phyloP scores from a whole-genome alignment of 2,797 vertebrate genomes.

The Tiaroga cobitis region DNA sequence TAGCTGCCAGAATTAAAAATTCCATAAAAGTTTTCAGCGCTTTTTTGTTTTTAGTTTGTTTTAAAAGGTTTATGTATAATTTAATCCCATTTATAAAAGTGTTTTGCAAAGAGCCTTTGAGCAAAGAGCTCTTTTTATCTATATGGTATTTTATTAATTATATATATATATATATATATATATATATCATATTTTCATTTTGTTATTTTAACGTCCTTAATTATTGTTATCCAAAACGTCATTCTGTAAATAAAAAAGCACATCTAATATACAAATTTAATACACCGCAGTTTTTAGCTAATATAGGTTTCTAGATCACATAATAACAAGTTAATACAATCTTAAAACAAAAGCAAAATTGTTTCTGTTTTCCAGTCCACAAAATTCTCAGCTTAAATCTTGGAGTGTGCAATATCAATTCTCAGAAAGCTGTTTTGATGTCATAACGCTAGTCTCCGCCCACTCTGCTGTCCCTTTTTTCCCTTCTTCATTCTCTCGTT shows the following conservation, averaged over 20 bases:
- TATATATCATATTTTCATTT: neutral
- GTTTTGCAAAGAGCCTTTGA: no score
- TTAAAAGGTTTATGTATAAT: no score
- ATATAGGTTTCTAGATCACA: neutral
- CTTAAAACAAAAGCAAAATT: neutral
- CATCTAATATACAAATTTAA: neutral
- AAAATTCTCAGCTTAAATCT: neutral
- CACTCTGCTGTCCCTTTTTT: conserved; percentile 14
- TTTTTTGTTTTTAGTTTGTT: no score
- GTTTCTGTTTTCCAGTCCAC: neutral
- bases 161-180: no score
- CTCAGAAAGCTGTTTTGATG: conserved; percentile 57
- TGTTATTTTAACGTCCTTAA: no score
- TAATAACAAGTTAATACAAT: neutral
- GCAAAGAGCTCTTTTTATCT: no score
- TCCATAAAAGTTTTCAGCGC: no score
- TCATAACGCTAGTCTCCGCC: conserved; percentile 48
- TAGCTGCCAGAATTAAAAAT: no score
- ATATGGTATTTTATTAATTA: neutral
- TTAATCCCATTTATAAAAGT: no score
- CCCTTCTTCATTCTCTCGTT: conserved; percentile 8
- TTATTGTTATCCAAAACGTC: neutral
- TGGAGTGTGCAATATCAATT: neutral
- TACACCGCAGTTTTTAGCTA: neutral
- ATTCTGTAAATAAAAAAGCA: neutral